Conservation (phyloP, 2,888 invertebrate genomes). For the Agrotis puta region DNA sequence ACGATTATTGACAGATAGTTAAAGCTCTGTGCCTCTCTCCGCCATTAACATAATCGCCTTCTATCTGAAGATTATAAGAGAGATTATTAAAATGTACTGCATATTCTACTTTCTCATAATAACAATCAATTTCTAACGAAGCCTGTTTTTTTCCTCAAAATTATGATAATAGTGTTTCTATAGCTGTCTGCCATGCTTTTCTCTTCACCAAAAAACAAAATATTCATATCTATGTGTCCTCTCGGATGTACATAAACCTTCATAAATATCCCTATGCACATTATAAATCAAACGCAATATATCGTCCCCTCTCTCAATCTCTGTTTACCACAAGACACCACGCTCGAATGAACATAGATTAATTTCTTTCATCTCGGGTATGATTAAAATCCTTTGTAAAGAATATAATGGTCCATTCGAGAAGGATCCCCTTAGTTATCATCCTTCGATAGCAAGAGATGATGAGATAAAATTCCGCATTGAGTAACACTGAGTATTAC, state of each 20-base stretch:
- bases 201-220: conserved; percentile 4
- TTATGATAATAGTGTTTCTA: no score
- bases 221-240: conserved; percentile 19
- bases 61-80: background rate
- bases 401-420: conserved; percentile 37
- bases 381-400: conserved; percentile 69
- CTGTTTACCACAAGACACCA: conserved; percentile 45
- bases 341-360: conserved; percentile 72
- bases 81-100: conserved; percentile 6
- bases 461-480: background rate
- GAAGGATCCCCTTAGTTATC: conserved; percentile 21
- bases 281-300: conserved; percentile 5
- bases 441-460: conserved; percentile 15
- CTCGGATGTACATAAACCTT: background rate
- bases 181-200: background rate
- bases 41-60: background rate
- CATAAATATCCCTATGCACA: no score
- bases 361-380: conserved; percentile 72
- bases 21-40: background rate
- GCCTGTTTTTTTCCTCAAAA: background rate
- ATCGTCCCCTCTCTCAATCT: conserved; percentile 47
- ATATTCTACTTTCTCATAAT: background rate
- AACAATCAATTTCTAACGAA: background rate
- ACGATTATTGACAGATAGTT: background rate
- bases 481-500: background rate